Base-by-base conservation (phyloP, 2,797 vertebrate species). In the Pseudochirops corinnae region DNA sequence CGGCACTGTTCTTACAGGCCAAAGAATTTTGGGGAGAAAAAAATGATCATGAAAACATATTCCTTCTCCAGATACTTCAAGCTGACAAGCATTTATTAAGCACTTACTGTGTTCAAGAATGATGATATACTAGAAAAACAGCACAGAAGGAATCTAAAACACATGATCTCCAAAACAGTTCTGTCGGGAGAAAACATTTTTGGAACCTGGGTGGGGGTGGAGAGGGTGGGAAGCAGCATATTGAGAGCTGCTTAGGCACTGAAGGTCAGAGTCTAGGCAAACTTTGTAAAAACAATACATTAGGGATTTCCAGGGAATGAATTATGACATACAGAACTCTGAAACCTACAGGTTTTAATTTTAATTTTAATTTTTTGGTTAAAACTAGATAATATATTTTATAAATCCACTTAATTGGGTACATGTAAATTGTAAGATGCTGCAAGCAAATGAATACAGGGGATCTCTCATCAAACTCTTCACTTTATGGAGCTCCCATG, bases 121-220 rank as follows among this genome's bases (percentile, higher is more conserved):
- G 39, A 90, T 21, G 90, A 91, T 31, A 95, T 57, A 31, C 52
- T n/a, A 57, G 33, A 97, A 95, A 96, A 39, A 57, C 67, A 90
- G 67, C 91, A 74, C 7, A 56, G 95, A 92, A 95, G 95, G 91
- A 92, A 7, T 58, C 3, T 10, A 92, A 92, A 93, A 92, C 18
- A 92, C 13, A 56, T 5, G 53, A 90, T 92, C 90, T 94, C 50
- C 95, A 90, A 97, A 13, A 56, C 21, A 87, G 55, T 92, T 58
- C 58, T 56, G 90, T 31, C 16, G 21, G 91, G 31, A 90, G 39
- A 96, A 62, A 29, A 82, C 91, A 90, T 28, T 14, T 95, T 55
- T 92, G 55, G 53, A 95, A 95, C 11, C 13, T 94, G 55, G 74
- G 74, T 1, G 10, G 55, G 57, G 92, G 82, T 57, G 74, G 92